Percentiles rank a stretch among this genome's conserved stretches.
Conservation (phyloP, 1,140 invertebrate species). For the Cherax quadricarinatus region DNA sequence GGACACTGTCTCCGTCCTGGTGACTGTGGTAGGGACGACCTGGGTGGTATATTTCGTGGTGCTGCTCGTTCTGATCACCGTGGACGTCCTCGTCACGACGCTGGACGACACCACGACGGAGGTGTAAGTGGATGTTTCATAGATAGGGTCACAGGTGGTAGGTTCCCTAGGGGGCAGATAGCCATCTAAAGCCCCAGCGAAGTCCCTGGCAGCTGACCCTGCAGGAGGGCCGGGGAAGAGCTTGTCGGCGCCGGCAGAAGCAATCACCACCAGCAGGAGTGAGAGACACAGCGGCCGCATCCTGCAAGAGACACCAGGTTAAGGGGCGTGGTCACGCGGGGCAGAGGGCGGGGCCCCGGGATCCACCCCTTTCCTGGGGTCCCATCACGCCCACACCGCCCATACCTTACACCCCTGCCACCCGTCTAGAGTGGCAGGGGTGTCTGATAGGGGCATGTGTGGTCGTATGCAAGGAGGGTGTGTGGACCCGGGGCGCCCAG, state of each 20-base stretch:
- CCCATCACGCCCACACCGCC: slow-evolving; percentile 45
- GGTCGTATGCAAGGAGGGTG: slow-evolving; percentile 49
- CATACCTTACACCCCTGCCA: background rate
- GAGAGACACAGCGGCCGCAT: slow-evolving; percentile 57
- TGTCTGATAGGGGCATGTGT: background rate
- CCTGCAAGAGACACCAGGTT: slow-evolving; percentile 67
- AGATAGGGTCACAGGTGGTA: background rate
- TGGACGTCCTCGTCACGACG: background rate
- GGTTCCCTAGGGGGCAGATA: slow-evolving; percentile 11
- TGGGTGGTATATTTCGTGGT: background rate
- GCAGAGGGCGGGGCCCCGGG: slow-evolving; percentile 59
- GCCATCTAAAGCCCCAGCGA: background rate
- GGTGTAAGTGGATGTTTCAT: background rate
- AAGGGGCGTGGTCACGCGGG: slow-evolving; percentile 53
- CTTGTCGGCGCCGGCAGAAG: slow-evolving; percentile 59
- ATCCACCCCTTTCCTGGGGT: slow-evolving; percentile 59
- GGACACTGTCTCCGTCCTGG: background rate
- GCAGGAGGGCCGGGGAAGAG: slow-evolving; percentile 52
- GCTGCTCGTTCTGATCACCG: background rate
- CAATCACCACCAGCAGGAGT: slow-evolving; percentile 29
- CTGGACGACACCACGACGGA: background rate
- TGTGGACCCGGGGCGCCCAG: slow-evolving; percentile 47
- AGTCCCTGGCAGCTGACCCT: background rate
- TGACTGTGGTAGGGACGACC: slow-evolving; percentile 32
- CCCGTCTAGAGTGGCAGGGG: background rate